These are phyloP conservation scores for Lysandra bellargus DNA, from an alignment of 2,888 invertebrate species.

Conservation along the genomic window DNA sequence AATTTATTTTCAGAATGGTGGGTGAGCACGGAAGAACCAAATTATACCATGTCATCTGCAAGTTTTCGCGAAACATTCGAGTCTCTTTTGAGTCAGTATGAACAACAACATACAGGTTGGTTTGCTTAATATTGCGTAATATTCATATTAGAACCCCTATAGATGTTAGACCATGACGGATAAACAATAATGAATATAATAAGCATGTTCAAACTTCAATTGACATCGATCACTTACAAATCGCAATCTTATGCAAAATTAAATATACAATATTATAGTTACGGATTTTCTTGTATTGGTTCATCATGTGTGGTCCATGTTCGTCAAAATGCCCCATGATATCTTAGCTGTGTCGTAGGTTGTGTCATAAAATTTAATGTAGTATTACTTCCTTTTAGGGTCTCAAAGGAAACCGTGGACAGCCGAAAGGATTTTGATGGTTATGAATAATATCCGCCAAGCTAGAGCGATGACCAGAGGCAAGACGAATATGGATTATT, in stretches of 20 bases:
- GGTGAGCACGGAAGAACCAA: background rate
- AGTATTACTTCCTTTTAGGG: conserved; percentile 8
- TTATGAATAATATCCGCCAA: conserved; percentile 31
- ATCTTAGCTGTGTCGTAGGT: too few species aligned
- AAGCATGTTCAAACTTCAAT: too few species aligned
- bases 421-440: conserved; percentile 29
- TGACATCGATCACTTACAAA: too few species aligned
- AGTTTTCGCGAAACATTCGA: conserved; percentile 7
- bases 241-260: too few species aligned
- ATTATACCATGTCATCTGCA: background rate
- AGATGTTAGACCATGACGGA: too few species aligned
- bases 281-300: background rate
- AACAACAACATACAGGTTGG: conserved; percentile 20
- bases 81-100: background rate
- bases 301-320: background rate
- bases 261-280: too few species aligned
- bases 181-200: too few species aligned
- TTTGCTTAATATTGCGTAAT: background rate
- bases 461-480: conserved; percentile 9
- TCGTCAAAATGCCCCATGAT: too few species aligned
- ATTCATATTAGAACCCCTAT: background rate
- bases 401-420: conserved; percentile 33
- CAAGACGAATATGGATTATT: conserved; percentile 30
- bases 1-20: background rate
- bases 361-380: too few species aligned